phyloP scores from a whole-genome alignment of 2,797 vertebrate genomes.

The Typhlichthys eigenmanni region DNA sequence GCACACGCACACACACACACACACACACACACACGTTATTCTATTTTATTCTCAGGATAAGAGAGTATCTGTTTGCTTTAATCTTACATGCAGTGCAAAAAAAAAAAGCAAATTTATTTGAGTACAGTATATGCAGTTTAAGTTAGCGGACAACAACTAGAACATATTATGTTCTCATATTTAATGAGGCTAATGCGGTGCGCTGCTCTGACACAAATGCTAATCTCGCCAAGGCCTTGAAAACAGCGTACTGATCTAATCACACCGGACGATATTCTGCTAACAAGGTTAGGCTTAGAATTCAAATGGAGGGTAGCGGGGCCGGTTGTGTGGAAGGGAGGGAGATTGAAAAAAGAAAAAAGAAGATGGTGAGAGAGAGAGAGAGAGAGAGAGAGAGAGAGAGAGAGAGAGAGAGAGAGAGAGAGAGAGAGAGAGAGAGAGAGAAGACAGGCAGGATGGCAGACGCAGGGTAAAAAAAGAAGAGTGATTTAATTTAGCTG shows the following conservation, averaged over 20 bases:
- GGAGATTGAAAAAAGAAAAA: constrained; percentile 1
- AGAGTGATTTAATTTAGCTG: constrained; percentile 74
- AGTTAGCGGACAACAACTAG: constrained; percentile 36
- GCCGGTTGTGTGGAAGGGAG: constrained; percentile 9
- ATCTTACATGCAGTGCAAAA: too few relatives aligned
- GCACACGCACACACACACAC: too few relatives aligned
- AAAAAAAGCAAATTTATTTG: too few relatives aligned
- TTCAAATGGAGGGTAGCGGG: constrained; percentile 39
- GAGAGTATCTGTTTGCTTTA: too few relatives aligned
- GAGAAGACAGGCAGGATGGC: constrained; percentile 53
- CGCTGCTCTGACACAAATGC: constrained; percentile 49
- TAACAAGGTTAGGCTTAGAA: constrained; percentile 69
- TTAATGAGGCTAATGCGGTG: constrained; percentile 46
- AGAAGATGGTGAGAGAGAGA: neutral
- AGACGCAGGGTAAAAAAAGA: constrained; percentile 49
- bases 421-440: constrained; percentile 39
- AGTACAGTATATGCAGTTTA: neutral
- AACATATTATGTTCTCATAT: constrained; percentile 39
- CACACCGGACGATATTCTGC: constrained; percentile 67
- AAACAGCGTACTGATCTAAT: constrained; percentile 65
- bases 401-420: constrained; percentile 1
- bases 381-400: constrained; percentile 14
- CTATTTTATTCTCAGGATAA: constrained; percentile 8
- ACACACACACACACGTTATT: too few relatives aligned
- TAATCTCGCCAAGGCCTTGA: constrained; percentile 59